A percentile compares a stretch with the other conserved stretches of the same genome.
Conservation (phyloP, 2,113 vertebrate species). For the Ptilorrhoa leucosticta region DNA sequence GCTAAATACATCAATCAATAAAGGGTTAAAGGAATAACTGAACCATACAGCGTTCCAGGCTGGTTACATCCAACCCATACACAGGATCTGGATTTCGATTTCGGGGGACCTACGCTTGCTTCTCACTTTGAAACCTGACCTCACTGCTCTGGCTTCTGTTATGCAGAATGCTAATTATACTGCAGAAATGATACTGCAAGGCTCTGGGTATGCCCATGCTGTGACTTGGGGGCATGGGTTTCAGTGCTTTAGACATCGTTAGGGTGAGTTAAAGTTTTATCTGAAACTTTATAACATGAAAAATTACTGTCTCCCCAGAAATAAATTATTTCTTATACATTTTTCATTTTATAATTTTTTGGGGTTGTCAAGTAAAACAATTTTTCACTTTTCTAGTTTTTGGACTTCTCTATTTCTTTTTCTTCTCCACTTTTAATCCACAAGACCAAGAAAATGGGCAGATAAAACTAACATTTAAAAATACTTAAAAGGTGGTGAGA, state of each 20-base stretch:
- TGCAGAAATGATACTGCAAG: not conserved
- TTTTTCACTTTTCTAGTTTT: constrained; percentile 23
- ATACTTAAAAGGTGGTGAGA: not conserved
- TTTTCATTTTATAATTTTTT: constrained; percentile 41
- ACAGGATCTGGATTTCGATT: not conserved
- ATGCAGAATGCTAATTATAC: constrained; percentile 11
- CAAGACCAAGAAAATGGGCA: not conserved
- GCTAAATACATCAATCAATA: not conserved
- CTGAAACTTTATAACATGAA: constrained; percentile 36
- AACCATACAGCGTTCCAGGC: not conserved
- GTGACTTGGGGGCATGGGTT: not conserved
- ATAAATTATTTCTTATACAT: constrained; percentile 37
- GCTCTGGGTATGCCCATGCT: not conserved
- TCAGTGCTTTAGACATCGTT: not conserved
- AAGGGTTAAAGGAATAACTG: not conserved
- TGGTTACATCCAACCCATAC: not conserved
- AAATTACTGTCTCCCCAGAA: constrained; percentile 10
- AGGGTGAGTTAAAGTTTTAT: constrained; percentile 4
- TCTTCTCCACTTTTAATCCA: not conserved
- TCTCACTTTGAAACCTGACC: constrained; percentile 28
- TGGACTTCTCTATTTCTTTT: not conserved
- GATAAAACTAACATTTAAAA: not conserved
- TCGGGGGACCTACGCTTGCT: not conserved
- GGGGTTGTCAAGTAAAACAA: not conserved
- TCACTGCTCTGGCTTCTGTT: not conserved